Conservation (phyloP, 2,888 invertebrate genomes). For the Synanthedon vespiformis region DNA sequence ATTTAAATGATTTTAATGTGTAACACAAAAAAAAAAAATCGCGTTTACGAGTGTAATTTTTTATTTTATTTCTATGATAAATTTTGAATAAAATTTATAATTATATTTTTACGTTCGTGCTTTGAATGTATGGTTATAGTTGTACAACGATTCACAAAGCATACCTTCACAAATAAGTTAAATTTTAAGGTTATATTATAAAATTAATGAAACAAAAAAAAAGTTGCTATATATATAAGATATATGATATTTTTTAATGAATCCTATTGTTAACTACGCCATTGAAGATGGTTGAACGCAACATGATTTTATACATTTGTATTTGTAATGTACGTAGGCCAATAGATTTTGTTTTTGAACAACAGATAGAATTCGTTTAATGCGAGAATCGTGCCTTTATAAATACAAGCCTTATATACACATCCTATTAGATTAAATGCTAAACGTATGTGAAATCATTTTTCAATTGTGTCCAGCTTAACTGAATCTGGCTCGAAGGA, state of each 20-base stretch:
- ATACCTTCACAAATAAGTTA: not conserved
- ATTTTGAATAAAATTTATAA: no score
- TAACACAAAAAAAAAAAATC: no score
- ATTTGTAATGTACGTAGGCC: not conserved
- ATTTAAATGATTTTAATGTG: no score
- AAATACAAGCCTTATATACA: constrained; percentile 5
- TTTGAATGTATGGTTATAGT: no score
- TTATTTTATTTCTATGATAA: no score
- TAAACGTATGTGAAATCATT: no score
- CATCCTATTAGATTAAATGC: not conserved
- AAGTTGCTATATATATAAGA: not conserved
- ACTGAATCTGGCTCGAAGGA: no score
- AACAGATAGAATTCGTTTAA: constrained; percentile 3
- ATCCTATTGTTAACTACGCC: not conserved
- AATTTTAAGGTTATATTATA: not conserved
- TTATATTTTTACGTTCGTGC: no score
- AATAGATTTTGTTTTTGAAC: not conserved
- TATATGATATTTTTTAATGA: not conserved
- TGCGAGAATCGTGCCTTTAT: constrained; percentile 6
- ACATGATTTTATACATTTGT: not conserved
- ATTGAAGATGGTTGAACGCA: not conserved
- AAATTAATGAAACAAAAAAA: not conserved
- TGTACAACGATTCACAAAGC: not conserved
- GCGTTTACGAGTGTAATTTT: no score
- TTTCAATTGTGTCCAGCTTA: no score